Evolutionary conservation across 2,888 invertebrate species (phyloP).

Genomic region (Lissonota sp.): DNA sequence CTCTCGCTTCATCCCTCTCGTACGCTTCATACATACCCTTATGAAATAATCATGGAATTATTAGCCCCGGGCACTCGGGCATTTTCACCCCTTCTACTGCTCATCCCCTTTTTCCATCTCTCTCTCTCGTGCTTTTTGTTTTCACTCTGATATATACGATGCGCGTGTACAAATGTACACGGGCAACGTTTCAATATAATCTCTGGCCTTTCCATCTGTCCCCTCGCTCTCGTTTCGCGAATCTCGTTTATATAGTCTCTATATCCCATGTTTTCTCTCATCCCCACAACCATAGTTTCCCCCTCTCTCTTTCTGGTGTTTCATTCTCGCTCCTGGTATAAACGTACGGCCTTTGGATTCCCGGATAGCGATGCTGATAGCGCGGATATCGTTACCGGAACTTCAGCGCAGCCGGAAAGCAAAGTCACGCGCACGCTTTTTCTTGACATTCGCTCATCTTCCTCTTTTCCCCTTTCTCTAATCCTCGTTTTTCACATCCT

Average conservation of each 20-base stretch:
- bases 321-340: too few species aligned
- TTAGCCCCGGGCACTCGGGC: slow-evolving; percentile 73
- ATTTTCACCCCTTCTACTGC: slow-evolving; percentile 27
- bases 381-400: slow-evolving; percentile 22
- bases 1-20: slow-evolving; percentile 45
- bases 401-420: slow-evolving; percentile 28
- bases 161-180: slow-evolving; percentile 12
- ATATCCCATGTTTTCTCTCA: slow-evolving; percentile 13
- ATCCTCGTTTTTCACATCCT: not conserved
- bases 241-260: slow-evolving; percentile 22
- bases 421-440: not conserved
- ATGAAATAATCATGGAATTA: slow-evolving; percentile 82
- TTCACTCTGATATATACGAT: not conserved
- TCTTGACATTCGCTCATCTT: not conserved
- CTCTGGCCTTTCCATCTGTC: slow-evolving; percentile 41
- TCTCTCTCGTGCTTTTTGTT: not conserved
- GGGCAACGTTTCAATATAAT: slow-evolving; percentile 47
- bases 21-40: slow-evolving; percentile 70
- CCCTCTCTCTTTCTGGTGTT: not conserved
- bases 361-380: slow-evolving; percentile 21
- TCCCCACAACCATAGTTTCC: not conserved
- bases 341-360: too few species aligned
- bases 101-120: slow-evolving; percentile 6
- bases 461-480: not conserved
- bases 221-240: slow-evolving; percentile 20